Percentiles rank a stretch among this genome's conserved stretches.
phyloP scores from a whole-genome alignment of 2,888 invertebrate genomes.

The Troides aeacus region DNA sequence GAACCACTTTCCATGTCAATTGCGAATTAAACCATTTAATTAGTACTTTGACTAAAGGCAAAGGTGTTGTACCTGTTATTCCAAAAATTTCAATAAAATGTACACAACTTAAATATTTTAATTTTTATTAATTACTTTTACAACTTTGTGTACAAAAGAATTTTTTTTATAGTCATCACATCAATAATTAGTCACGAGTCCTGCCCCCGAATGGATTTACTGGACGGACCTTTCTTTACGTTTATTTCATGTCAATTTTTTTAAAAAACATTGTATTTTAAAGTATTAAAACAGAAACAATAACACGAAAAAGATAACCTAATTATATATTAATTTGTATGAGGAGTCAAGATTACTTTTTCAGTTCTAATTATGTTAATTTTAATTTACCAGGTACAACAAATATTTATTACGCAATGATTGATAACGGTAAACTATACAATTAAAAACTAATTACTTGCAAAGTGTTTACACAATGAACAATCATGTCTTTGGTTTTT shows the following conservation, averaged over 20 bases:
- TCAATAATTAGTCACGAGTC: conserved; percentile 6
- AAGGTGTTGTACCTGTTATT: neutral
- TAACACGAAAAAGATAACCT: neutral
- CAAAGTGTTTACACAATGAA: conserved; percentile 4
- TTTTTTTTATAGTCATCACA: neutral
- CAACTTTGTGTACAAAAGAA: neutral
- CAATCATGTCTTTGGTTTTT: conserved; percentile 25
- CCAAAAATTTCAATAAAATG: neutral
- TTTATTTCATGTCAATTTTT: neutral
- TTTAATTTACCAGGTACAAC: conserved; percentile 18
- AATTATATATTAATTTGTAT: neutral
- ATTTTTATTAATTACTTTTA: neutral
- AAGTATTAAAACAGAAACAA: too few relatives aligned
- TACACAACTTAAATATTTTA: neutral
- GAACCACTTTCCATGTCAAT: conserved; percentile 6
- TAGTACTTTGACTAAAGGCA: neutral
- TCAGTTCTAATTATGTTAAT: neutral
- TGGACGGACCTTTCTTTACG: conserved; percentile 22
- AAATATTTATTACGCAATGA: conserved; percentile 1
- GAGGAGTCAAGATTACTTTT: neutral
- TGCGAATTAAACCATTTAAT: neutral
- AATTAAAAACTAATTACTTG: conserved; percentile 20
- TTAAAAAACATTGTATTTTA: neutral
- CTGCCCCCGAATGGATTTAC: conserved; percentile 4
- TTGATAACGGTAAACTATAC: conserved; percentile 13